Base-by-base conservation (phyloP, 2,113 vertebrate species). In the Cinclus cinclus region DNA sequence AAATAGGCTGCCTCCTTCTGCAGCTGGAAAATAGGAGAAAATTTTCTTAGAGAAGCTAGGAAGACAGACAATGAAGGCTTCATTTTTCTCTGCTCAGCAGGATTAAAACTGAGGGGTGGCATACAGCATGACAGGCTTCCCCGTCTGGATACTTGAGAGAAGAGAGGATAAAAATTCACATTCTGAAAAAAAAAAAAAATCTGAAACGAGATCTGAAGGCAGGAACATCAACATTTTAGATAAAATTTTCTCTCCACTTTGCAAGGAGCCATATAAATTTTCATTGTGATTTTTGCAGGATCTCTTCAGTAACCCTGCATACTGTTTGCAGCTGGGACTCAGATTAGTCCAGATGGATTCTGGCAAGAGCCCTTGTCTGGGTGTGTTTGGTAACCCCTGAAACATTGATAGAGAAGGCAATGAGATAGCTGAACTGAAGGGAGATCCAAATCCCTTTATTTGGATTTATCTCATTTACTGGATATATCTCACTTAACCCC, bases 371-470 rank as follows among this genome's bases (percentile, higher is more conserved):
- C 23, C 50, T 74, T 47, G 56, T 41, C 76, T 89, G 77, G 30
- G 22, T 70, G 58, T 58, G 24, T 71, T 88, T 92, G 81, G 84
- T 83, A 80, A 86, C 37, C 65, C 64, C 42, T 83, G 62, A 81
- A 96, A 77, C 25, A 4, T 11, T 79, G 89, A 27, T 18, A 44
- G 87, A 55, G 86, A 55, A 78, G 64, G 52, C 41, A 35, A 20
- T 23, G 52, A 89, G 62, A 63, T 69, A 77, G 52, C 87, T 74
- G 30, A 82, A 22, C 46, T 50, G 82, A 37, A 37, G 35, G 62
- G 78, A 92, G 67, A 73, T 53, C 64, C 76, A 96, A 90, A 95
- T 95, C 88, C 76, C 71, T 92, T 92, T 93, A 94, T 96, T 93
- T 93, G 90, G 88, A 50, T 92, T 95, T 69, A 95, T 93, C 88